Conservation (phyloP, 2,888 invertebrate genomes). For the Troides oblongomaculatus region DNA sequence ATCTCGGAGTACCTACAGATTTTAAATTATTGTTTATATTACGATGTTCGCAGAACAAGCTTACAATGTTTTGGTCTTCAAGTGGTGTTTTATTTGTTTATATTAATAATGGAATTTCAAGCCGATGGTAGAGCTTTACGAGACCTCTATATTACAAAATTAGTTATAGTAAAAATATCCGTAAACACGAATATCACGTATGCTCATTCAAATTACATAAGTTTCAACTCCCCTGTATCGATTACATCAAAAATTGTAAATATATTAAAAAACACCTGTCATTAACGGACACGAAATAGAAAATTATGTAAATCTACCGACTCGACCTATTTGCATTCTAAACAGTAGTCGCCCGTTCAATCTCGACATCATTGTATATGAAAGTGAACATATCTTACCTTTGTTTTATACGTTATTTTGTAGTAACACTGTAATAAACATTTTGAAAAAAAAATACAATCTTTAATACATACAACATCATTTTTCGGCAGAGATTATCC, state of each 20-base stretch:
- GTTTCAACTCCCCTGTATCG: slow-evolving; percentile 19
- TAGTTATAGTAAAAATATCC: slow-evolving; percentile 5
- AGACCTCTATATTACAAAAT: not conserved
- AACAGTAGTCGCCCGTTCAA: slow-evolving; percentile 19
- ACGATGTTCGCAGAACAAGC: no score
- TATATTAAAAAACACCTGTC: slow-evolving; percentile 7
- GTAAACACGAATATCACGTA: slow-evolving; percentile 11
- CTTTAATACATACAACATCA: no score
- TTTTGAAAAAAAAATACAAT: no score
- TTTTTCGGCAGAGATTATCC: no score
- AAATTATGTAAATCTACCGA: slow-evolving; percentile 33
- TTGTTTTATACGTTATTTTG: no score
- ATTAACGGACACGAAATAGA: slow-evolving; percentile 27
- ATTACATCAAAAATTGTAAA: slow-evolving; percentile 17
- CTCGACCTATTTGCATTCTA: slow-evolving; percentile 31
- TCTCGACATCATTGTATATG: slow-evolving; percentile 2
- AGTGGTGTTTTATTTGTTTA: no score
- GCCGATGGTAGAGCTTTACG: no score
- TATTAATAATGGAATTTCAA: no score
- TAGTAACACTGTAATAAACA: no score
- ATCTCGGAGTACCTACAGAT: no score
- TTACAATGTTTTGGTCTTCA: no score
- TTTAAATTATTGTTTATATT: no score
- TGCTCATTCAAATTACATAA: slow-evolving; percentile 14
- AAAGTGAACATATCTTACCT: slow-evolving; percentile 7